phyloP scores from a whole-genome alignment of 2,888 invertebrate species.

The Polymixis flavicincta region DNA sequence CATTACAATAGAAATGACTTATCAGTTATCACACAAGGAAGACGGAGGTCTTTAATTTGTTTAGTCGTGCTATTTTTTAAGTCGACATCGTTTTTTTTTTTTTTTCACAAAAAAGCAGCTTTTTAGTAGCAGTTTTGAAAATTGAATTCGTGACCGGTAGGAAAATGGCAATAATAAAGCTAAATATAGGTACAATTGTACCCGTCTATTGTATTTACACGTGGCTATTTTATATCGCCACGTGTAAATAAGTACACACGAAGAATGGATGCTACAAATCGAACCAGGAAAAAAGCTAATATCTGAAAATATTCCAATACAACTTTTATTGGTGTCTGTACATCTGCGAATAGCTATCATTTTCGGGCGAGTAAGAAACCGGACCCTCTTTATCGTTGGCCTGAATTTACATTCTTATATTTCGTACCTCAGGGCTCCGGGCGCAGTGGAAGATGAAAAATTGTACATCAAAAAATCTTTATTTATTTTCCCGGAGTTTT shows the following conservation, averaged over 20 bases:
- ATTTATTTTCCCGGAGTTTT: slow-evolving; percentile 56
- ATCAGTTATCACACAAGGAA: background rate
- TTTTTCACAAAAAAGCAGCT: background rate
- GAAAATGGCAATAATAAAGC: background rate
- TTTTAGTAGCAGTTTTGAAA: background rate
- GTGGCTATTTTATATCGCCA: background rate
- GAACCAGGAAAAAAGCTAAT: slow-evolving; percentile 1
- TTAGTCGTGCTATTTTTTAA: background rate
- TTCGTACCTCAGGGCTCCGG: slow-evolving; percentile 60
- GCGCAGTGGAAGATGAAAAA: slow-evolving; percentile 61
- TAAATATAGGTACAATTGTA: background rate
- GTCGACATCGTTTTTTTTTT: too few species aligned
- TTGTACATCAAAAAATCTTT: slow-evolving; percentile 57
- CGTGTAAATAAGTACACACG: background rate
- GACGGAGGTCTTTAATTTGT: background rate
- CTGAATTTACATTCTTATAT: slow-evolving; percentile 69
- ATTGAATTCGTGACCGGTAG: background rate
- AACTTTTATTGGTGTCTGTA: slow-evolving; percentile 47
- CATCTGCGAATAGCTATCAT: slow-evolving; percentile 58
- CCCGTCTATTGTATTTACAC: background rate
- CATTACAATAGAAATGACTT: background rate
- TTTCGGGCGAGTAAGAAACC: slow-evolving; percentile 61
- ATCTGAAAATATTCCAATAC: slow-evolving; percentile 6
- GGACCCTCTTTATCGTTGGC: slow-evolving; percentile 66
- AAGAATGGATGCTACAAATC: background rate